Conservation (phyloP, 2,797 vertebrate genomes). For the Todus mexicanus region DNA sequence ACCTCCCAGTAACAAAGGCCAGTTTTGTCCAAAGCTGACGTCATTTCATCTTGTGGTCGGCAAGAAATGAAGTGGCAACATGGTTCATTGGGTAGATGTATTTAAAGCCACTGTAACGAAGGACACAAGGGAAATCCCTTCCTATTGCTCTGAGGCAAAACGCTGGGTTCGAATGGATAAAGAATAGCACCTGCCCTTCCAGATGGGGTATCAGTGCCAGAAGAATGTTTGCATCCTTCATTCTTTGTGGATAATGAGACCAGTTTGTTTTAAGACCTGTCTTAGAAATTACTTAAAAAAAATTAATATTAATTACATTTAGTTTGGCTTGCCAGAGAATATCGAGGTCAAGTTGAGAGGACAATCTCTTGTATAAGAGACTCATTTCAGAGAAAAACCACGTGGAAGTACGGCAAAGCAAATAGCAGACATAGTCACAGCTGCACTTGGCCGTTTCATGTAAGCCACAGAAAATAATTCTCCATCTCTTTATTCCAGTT, state of each 20-base stretch:
- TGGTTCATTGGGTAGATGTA: not conserved
- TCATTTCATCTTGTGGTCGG: not conserved
- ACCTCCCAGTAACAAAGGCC: not conserved
- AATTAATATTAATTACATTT: not conserved
- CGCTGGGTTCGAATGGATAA: not conserved
- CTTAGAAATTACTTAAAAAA: not conserved
- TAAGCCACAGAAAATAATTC: not conserved
- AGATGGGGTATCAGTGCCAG: fast-evolving
- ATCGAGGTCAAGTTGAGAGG: not conserved
- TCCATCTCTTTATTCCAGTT: not conserved
- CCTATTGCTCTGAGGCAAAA: not conserved
- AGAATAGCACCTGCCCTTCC: not conserved
- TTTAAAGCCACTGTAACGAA: not conserved
- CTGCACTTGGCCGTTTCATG: not conserved
- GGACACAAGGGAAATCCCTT: not conserved
- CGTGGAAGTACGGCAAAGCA: not conserved
- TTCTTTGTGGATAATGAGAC: not conserved
- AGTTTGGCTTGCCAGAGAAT: not conserved
- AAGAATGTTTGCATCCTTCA: not conserved
- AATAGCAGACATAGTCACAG: not conserved
- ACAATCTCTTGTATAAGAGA: not conserved
- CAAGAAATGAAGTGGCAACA: not conserved
- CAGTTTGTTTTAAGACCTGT: not conserved
- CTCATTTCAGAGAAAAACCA: not conserved
- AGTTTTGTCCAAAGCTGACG: not conserved